Evolutionary conservation across 2,888 invertebrate genomes (phyloP).

Genomic region (Hydrotaea cyrtoneurina): DNA sequence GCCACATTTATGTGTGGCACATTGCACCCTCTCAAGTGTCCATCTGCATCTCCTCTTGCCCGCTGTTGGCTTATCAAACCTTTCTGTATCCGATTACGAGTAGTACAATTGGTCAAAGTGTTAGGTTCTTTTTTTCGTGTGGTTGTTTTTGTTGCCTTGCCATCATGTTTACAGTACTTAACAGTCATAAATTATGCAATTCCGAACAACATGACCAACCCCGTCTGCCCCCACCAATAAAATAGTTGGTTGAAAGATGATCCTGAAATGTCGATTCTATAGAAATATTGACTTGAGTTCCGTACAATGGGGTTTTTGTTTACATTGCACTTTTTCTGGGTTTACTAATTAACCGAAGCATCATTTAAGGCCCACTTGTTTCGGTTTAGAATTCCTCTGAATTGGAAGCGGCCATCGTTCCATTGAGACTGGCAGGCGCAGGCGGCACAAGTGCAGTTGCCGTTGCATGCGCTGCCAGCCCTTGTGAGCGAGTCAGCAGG

Average conservation of each 20-base stretch:
- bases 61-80: not conserved
- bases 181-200: constrained; percentile 64
- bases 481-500: constrained; percentile 27
- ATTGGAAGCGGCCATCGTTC: constrained; percentile 5
- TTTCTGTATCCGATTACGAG: constrained; percentile 53
- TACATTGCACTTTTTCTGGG: constrained; percentile 46
- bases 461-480: not conserved
- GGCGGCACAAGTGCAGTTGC: constrained; percentile 9
- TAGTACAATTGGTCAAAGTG: constrained; percentile 45
- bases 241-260: constrained; percentile 48
- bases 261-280: constrained; percentile 52
- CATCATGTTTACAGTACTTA: constrained; percentile 62
- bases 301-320: constrained; percentile 37
- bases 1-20: constrained; percentile 24
- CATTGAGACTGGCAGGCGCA: constrained; percentile 56
- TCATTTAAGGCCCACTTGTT: constrained; percentile 42
- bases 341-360: constrained; percentile 57
- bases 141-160: constrained; percentile 6
- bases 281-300: constrained; percentile 22
- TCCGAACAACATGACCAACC: constrained; percentile 50
- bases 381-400: constrained; percentile 57
- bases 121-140: not conserved
- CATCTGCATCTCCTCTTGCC: constrained; percentile 31
- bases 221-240: not conserved
- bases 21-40: constrained; percentile 47